Evolutionary conservation across 2,888 invertebrate species (phyloP).

Genomic region (Eupithecia insigniata): DNA sequence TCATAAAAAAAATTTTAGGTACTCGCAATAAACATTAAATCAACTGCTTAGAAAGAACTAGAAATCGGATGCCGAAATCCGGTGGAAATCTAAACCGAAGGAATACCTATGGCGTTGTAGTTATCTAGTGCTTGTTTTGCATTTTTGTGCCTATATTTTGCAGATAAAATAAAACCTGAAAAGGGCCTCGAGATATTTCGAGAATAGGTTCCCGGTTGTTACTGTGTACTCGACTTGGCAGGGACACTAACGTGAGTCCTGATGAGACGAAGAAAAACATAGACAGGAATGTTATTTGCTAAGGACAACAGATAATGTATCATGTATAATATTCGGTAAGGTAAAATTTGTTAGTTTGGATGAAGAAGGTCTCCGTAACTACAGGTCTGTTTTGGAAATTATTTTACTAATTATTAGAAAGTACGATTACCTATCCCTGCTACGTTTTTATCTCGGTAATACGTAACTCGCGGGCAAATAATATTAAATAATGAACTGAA

Average conservation of each 20-base stretch:
- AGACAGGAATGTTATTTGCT: too few relatives aligned
- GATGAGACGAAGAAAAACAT: too few relatives aligned
- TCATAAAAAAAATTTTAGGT: conserved; percentile 47
- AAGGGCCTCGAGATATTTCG: neutral
- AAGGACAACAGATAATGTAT: too few relatives aligned
- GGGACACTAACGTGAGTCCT: too few relatives aligned
- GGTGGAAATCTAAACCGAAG: conserved; percentile 32
- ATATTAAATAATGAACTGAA: neutral
- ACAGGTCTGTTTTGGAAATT: neutral
- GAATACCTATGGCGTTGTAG: neutral
- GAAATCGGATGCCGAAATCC: neutral
- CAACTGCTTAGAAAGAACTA: neutral
- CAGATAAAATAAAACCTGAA: neutral
- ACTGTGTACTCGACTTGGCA: too few relatives aligned
- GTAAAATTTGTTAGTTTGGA: neutral
- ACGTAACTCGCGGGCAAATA: neutral
- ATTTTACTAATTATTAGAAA: neutral
- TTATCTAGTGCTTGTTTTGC: neutral
- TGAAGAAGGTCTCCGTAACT: neutral
- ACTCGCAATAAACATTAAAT: conserved; percentile 32
- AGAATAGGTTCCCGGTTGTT: neutral
- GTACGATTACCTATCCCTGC: neutral
- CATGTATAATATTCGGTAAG: neutral
- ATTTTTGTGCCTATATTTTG: too few relatives aligned
- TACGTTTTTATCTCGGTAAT: neutral